These are phyloP conservation scores for Eurystomus glaucurus DNA, from an alignment of 2,797 vertebrate genomes.

Conservation along the genomic window DNA sequence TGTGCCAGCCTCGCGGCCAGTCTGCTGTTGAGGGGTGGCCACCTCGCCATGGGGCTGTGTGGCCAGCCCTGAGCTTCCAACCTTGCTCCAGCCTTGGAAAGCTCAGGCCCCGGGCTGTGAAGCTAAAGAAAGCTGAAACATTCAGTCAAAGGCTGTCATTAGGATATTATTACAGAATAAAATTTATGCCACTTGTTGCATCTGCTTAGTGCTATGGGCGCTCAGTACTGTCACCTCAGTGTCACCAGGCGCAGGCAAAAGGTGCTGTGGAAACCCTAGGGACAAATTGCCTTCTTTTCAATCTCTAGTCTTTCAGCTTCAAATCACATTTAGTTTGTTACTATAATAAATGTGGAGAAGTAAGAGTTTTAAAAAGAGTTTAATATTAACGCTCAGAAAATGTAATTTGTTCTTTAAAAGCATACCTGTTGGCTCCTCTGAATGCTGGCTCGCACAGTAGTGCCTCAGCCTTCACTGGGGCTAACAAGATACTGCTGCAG, in stretches of 20 bases:
- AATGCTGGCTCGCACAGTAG: fast-evolving
- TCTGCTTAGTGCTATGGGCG: neutral
- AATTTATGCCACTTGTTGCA: neutral
- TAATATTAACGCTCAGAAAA: neutral
- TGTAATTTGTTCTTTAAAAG: neutral
- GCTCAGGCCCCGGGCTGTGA: neutral
- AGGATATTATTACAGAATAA: neutral
- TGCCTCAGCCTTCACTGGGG: neutral
- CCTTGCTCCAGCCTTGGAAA: neutral
- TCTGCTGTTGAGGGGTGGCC: neutral
- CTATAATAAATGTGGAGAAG: neutral
- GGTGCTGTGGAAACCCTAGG: neutral
- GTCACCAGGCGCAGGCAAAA: neutral
- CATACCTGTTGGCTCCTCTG: neutral
- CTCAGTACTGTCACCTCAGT: neutral
- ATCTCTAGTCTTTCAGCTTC: neutral
- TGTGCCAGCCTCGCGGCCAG: neutral
- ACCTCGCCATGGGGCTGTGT: neutral
- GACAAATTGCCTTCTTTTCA: neutral
- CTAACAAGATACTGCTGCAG: neutral
- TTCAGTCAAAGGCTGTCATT: neutral
- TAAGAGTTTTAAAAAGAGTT: neutral
- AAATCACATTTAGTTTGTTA: neutral
- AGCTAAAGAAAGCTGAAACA: neutral
- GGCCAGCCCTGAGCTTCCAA: neutral